These are phyloP conservation scores for Orthonyx spaldingii DNA, from an alignment of 2,113 vertebrate genomes.

Conservation along the genomic window DNA sequence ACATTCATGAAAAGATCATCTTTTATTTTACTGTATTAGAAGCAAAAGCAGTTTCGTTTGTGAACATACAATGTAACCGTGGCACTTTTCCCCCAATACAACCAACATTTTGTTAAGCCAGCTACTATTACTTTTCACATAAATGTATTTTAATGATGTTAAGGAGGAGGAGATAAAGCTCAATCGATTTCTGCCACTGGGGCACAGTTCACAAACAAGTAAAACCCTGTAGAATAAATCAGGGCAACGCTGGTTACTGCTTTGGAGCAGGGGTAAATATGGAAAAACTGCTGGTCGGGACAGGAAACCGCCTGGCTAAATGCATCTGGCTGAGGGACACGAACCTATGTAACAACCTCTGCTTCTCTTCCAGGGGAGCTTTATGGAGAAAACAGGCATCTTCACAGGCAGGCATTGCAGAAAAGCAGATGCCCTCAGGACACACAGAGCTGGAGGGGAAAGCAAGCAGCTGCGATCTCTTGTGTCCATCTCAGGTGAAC, in stretches of 20 bases:
- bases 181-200: not conserved
- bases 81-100: not conserved
- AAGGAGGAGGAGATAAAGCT: not conserved
- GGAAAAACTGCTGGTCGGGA: not conserved
- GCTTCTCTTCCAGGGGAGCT: not conserved
- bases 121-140: not conserved
- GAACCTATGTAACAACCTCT: not conserved
- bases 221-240: not conserved
- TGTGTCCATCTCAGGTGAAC: accelerated
- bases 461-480: not conserved
- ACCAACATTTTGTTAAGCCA: not conserved
- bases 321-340: not conserved
- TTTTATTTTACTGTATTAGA: not conserved
- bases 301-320: not conserved
- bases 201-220: not conserved
- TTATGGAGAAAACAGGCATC: not conserved
- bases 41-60: not conserved
- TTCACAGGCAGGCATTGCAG: not conserved
- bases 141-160: not conserved
- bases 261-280: not conserved
- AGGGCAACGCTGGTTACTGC: not conserved
- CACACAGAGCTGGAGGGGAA: not conserved
- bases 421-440: not conserved
- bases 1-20: not conserved
- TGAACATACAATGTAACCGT: not conserved